These are phyloP conservation scores for Calephelis nemesis DNA, from an alignment of 1,140 invertebrate species.

Conservation along the genomic window DNA sequence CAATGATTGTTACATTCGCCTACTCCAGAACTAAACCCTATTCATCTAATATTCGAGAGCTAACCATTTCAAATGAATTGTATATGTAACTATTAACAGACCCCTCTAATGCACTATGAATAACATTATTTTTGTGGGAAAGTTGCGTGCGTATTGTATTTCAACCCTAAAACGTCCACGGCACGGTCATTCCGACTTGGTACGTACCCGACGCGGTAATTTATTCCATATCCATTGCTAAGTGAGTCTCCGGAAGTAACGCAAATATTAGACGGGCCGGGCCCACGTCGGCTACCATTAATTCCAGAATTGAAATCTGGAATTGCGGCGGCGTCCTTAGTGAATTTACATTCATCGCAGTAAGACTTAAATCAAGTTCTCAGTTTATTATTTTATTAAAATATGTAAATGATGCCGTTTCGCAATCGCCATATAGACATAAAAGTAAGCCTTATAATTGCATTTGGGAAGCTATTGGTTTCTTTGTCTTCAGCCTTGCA, in stretches of 20 bases:
- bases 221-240: conserved; percentile 74
- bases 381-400: conserved; percentile 79
- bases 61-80: conserved; percentile 24
- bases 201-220: conserved; percentile 47
- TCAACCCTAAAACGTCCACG: background rate
- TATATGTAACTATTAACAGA: background rate
- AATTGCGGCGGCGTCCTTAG: conserved; percentile 71
- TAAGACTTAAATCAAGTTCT: conserved; percentile 79
- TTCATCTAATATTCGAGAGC: no score
- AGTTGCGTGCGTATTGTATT: background rate
- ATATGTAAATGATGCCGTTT: conserved; percentile 76
- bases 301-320: conserved; percentile 78
- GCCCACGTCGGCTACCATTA: conserved; percentile 72
- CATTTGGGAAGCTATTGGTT: conserved; percentile 44
- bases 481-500: conserved; percentile 63
- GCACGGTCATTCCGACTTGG: background rate
- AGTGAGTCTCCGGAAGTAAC: conserved; percentile 73
- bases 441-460: conserved; percentile 51
- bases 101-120: no score
- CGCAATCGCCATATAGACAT: conserved; percentile 58
- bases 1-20: background rate
- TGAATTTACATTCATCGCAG: conserved; percentile 78
- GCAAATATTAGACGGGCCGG: conserved; percentile 74
- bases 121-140: background rate
- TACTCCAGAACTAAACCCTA: no score